Percentiles rank a stretch among this genome's conserved stretches.
These are phyloP conservation scores for Idris sp. DNA, from an alignment of 1,140 invertebrate genomes.

Conservation along the genomic window DNA sequence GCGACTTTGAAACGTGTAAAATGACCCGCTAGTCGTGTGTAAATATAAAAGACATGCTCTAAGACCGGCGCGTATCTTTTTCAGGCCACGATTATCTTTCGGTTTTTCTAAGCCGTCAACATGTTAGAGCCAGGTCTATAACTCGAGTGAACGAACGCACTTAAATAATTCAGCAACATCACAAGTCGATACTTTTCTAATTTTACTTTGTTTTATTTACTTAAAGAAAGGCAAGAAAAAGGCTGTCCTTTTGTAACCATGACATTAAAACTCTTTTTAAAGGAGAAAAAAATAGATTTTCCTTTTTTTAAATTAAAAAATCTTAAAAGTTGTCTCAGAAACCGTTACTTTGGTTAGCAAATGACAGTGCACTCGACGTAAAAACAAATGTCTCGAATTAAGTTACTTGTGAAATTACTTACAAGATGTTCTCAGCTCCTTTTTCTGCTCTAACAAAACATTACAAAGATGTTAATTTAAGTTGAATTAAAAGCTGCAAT, in stretches of 20 bases:
- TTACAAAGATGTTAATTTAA: too few species aligned
- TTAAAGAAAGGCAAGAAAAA: too few species aligned
- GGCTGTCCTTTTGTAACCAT: too few species aligned
- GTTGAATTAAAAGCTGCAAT: too few species aligned
- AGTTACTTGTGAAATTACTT: slow-evolving; percentile 21
- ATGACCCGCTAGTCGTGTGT: not conserved
- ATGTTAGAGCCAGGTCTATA: slow-evolving; percentile 19
- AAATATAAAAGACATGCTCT: not conserved
- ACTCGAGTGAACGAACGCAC: slow-evolving; percentile 15
- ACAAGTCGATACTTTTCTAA: slow-evolving; percentile 42
- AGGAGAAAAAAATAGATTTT: too few species aligned
- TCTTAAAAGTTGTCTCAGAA: slow-evolving; percentile 42
- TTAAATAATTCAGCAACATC: slow-evolving; percentile 43
- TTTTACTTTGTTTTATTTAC: slow-evolving; percentile 44
- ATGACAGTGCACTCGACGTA: slow-evolving; percentile 22
- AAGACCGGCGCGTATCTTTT: slow-evolving; percentile 3
- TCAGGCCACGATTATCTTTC: slow-evolving; percentile 5
- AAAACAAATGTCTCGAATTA: slow-evolving; percentile 32
- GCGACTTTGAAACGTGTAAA: slow-evolving; percentile 11
- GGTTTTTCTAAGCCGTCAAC: not conserved
- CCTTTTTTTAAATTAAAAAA: slow-evolving; percentile 42
- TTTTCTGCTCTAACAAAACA: not conserved
- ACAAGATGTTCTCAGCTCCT: not conserved
- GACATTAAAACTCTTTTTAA: too few species aligned
- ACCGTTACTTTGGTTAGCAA: slow-evolving; percentile 38